These are phyloP conservation scores for Zoanthus gigantus DNA, from an alignment of 92 coral and sea anemone species.

Conservation along the genomic window DNA sequence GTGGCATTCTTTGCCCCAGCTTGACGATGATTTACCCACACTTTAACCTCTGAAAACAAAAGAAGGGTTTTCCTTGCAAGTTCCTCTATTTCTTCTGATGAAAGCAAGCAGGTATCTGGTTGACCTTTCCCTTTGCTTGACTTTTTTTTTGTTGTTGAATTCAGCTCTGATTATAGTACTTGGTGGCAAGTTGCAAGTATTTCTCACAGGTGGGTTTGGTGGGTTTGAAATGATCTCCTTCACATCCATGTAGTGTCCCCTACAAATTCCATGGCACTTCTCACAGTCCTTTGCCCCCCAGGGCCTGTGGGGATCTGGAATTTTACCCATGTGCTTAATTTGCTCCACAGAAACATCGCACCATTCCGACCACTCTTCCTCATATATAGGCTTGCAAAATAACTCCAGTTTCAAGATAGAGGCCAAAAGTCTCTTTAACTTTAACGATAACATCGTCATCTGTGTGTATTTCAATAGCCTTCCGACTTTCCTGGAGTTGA, in stretches of 20 bases:
- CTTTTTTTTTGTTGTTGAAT: slow-evolving; percentile 18
- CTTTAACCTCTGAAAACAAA: neutral
- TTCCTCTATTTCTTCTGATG: slow-evolving; percentile 24
- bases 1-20: slow-evolving; percentile 44
- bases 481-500: slow-evolving; percentile 28
- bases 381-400: slow-evolving; percentile 23
- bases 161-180: slow-evolving; percentile 18
- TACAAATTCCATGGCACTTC: neutral
- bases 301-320: slow-evolving; percentile 45
- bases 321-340: no score
- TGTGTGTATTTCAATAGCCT: slow-evolving; percentile 11
- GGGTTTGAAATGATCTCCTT: neutral
- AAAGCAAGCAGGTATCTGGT: slow-evolving; percentile 33
- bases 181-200: slow-evolving; percentile 31
- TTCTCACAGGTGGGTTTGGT: slow-evolving; percentile 33
- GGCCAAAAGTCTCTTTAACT: slow-evolving; percentile 22
- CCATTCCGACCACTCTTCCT: slow-evolving; percentile 40
- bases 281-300: slow-evolving; percentile 52
- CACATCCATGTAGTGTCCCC: no score
- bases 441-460: slow-evolving; percentile 17
- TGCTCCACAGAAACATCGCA: slow-evolving; percentile 28
- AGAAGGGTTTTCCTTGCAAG: neutral
- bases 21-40: slow-evolving; percentile 30
- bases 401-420: slow-evolving; percentile 26
- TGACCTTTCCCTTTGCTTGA: slow-evolving; percentile 26